phyloP scores from a whole-genome alignment of 2,888 invertebrate genomes.

The Caradrina kadenii region DNA sequence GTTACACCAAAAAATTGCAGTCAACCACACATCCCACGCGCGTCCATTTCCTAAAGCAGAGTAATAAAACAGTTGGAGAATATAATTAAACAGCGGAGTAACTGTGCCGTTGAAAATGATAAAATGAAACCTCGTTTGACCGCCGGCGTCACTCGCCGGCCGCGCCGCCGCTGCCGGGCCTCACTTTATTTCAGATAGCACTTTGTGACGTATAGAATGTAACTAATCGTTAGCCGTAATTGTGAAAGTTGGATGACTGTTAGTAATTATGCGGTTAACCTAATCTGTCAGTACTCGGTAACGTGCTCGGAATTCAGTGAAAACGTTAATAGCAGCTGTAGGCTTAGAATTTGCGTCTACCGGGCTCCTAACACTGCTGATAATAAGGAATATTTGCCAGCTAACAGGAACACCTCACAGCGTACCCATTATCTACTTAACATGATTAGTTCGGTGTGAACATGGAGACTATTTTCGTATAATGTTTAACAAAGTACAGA shows the following conservation, averaged over 20 bases:
- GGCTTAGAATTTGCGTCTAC: not conserved
- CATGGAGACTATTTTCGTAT: too few species aligned
- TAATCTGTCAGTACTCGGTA: slow-evolving; percentile 24
- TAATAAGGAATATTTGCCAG: slow-evolving; percentile 1
- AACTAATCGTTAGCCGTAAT: slow-evolving; percentile 54
- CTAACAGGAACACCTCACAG: too few species aligned
- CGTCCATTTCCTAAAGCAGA: slow-evolving; percentile 46
- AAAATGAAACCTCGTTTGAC: slow-evolving; percentile 42
- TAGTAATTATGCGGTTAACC: slow-evolving; percentile 42
- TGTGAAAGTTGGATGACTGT: slow-evolving; percentile 50
- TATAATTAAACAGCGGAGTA: slow-evolving; percentile 53
- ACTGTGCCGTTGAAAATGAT: slow-evolving; percentile 35
- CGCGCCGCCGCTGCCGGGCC: slow-evolving; percentile 16
- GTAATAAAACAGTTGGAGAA: slow-evolving; percentile 58
- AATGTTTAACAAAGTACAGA: too few species aligned
- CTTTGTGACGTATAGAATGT: slow-evolving; percentile 34
- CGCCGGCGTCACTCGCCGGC: slow-evolving; percentile 29
- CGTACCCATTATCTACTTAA: too few species aligned
- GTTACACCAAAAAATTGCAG: slow-evolving; percentile 38
- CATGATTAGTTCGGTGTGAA: too few species aligned
- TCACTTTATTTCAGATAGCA: slow-evolving; percentile 59
- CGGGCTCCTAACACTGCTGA: not conserved
- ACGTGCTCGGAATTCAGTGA: slow-evolving; percentile 19
- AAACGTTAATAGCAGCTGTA: slow-evolving; percentile 2
- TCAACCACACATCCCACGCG: slow-evolving; percentile 31